phyloP scores from a whole-genome alignment of 2,888 invertebrate species.

The Hoplodrina ambigua region DNA sequence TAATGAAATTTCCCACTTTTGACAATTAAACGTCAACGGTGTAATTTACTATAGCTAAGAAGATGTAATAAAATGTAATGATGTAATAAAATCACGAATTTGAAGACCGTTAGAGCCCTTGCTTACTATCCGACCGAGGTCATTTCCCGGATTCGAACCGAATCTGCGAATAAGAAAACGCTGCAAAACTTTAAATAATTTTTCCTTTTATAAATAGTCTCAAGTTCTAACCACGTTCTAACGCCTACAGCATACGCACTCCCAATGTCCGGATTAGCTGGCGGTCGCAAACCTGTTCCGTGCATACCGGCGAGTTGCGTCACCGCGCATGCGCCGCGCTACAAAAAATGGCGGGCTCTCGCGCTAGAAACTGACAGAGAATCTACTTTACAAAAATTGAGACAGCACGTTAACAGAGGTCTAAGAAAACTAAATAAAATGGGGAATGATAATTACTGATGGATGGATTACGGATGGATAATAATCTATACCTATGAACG shows the following conservation, averaged over 20 bases:
- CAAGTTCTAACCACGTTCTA: constrained; percentile 23
- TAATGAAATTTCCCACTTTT: constrained; percentile 1
- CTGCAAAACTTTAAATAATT: not conserved
- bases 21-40: constrained; percentile 5
- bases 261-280: constrained; percentile 53
- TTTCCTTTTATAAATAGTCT: constrained; percentile 17
- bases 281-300: constrained; percentile 62
- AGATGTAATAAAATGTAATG: too few relatives aligned
- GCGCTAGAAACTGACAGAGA: not conserved
- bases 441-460: too few relatives aligned
- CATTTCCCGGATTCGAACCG: too few relatives aligned
- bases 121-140: too few relatives aligned
- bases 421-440: too few relatives aligned
- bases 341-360: constrained; percentile 62
- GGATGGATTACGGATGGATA: too few relatives aligned
- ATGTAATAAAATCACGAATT: not conserved
- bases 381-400: constrained; percentile 4
- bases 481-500: too few relatives aligned
- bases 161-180: not conserved
- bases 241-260: constrained; percentile 51
- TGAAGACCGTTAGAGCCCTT: not conserved
- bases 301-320: constrained; percentile 65
- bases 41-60: not conserved
- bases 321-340: constrained; percentile 61
- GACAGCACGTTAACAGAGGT: too few relatives aligned